These are phyloP conservation scores for Amyelois transitella DNA, from an alignment of 1,140 invertebrate genomes.

Conservation along the genomic window DNA sequence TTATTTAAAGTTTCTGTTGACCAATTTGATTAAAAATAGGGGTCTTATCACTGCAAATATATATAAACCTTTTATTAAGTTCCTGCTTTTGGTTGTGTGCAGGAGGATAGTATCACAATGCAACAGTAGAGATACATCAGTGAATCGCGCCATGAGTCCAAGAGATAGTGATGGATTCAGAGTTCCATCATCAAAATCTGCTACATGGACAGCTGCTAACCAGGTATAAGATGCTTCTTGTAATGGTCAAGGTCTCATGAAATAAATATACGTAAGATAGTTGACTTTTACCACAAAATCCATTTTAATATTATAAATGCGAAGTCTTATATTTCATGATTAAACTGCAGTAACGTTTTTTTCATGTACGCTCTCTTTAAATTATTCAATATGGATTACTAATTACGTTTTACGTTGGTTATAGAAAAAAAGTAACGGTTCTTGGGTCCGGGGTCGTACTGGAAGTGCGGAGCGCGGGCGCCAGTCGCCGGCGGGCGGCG, in stretches of 20 bases:
- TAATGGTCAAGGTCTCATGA: too few relatives aligned
- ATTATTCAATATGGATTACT: neutral
- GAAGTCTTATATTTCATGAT: too few relatives aligned
- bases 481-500: conserved; percentile 28
- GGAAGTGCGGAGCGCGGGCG: conserved; percentile 39
- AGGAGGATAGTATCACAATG: conserved; percentile 67
- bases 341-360: too few relatives aligned
- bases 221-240: conserved; percentile 22
- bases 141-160: conserved; percentile 48
- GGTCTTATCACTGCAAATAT: too few relatives aligned
- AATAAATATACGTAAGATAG: too few relatives aligned
- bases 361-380: neutral
- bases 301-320: too few relatives aligned
- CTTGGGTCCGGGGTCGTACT: conserved; percentile 30
- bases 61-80: conserved; percentile 1
- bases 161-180: conserved; percentile 58
- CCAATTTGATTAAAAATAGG: too few relatives aligned
- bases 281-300: too few relatives aligned
- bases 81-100: conserved; percentile 8
- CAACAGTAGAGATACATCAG: conserved; percentile 60
- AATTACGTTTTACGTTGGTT: neutral
- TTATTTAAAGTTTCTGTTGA: too few relatives aligned
- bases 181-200: conserved; percentile 39
- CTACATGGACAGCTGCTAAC: conserved; percentile 31
- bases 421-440: conserved; percentile 37